Base-by-base conservation (phyloP, 2,888 invertebrate genomes). In the Trilocha varians region DNA sequence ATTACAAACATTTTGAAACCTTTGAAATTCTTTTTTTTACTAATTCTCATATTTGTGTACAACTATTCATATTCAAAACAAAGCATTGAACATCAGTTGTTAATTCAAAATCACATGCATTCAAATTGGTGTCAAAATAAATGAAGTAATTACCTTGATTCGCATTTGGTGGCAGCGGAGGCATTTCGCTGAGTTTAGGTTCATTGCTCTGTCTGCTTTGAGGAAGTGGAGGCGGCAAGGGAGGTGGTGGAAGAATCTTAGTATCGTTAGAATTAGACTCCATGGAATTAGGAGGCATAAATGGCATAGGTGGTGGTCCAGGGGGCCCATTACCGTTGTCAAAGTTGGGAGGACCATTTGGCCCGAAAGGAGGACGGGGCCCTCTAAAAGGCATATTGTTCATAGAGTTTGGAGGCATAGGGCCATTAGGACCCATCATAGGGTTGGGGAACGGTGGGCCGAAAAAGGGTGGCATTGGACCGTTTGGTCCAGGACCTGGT, bases 191-290 rank as follows among this genome's bases (percentile, higher is more conserved):
- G 39, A 87, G 73, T 57, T 90, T 90, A 57, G 51, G 44, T 35
- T 62, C 59, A 5, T 52, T 52, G 9, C 64, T 50, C 38, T 65
- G 66, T 11, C 25, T 25, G 5, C 11, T 25, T 4, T 25, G 25
- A 25, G 18, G 18, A 9, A 65, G 68, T 4, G 38, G 18, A 4
- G 38, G 13, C 13, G 86, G 84, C 11, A 83, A 77, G 3, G 89
- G 88, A 48, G 38, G 38, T 16, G 38, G 38, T 3, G 34, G 38
- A 88, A 87, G 52, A 87, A 87, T 55, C 87, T 75, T 40, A 87
- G 75, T 55, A 89, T 89, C 57, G 88, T 88, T 5, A 89, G 88
- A 47, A 89, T 89, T 50, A 88, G 88, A 55, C 85, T 89, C 38
- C 16, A 52, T 34, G 5, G 44, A 35, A 34, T 42, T 46, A 34